A percentile compares a stretch with the other conserved stretches of the same genome.
Evolutionary conservation across 2,113 vertebrate genomes (phyloP).

Genomic region (Cryptotis parvus): DNA sequence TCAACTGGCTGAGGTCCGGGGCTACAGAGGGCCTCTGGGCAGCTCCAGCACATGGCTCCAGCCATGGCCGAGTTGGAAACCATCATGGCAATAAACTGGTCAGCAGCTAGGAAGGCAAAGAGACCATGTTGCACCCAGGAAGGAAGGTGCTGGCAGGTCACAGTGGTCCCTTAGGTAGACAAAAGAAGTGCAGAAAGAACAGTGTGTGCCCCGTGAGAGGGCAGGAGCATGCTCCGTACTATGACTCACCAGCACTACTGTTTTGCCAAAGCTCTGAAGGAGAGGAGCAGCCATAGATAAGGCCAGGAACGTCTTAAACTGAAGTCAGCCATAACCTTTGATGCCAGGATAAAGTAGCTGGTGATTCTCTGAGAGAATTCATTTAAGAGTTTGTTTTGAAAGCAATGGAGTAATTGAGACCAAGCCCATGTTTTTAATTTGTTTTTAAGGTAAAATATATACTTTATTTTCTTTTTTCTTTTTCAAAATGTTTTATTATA

Average conservation of each 20-base stretch:
- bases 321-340: not conserved
- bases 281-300: not conserved
- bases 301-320: not conserved
- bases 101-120: conserved; percentile 7
- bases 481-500: no score
- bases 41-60: no score
- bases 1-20: not conserved
- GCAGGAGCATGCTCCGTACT: not conserved
- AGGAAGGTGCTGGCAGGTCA: not conserved
- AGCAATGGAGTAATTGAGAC: not conserved
- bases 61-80: not conserved
- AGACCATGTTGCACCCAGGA: not conserved
- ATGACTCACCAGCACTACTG: not conserved
- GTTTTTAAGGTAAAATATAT: no score
- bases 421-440: not conserved
- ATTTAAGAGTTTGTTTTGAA: not conserved
- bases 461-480: no score
- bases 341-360: not conserved
- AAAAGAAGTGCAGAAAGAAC: not conserved
- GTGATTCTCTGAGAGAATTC: not conserved
- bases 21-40: not conserved
- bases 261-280: not conserved
- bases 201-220: not conserved
- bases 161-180: not conserved
- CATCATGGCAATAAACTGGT: not conserved